These are phyloP conservation scores for Pandemis corylana DNA, from an alignment of 2,888 invertebrate species.

Conservation along the genomic window DNA sequence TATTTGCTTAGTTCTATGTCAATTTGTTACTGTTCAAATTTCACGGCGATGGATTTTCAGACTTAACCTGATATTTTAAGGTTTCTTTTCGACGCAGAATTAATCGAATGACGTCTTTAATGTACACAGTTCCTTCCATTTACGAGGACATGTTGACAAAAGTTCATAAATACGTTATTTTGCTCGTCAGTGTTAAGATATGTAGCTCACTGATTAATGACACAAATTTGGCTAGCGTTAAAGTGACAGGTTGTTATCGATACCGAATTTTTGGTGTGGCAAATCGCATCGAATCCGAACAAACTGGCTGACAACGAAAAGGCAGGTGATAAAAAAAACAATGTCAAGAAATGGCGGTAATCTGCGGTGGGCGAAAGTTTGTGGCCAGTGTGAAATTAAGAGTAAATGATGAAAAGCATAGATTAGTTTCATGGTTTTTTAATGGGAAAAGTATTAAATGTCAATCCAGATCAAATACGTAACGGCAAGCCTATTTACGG, in stretches of 20 bases:
- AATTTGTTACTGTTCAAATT: background rate
- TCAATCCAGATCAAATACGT: background rate
- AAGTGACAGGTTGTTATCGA: background rate
- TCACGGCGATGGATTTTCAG: background rate
- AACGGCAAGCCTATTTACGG: background rate
- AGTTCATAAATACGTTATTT: background rate
- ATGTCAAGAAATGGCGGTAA: conserved; percentile 34
- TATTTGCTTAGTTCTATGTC: background rate
- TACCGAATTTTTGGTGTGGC: conserved; percentile 53
- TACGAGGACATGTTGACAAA: conserved; percentile 2
- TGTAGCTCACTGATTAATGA: background rate
- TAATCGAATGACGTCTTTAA: background rate
- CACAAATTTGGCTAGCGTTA: background rate
- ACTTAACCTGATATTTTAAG: background rate
- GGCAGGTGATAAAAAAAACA: conserved; percentile 47
- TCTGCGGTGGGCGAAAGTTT: conserved; percentile 19
- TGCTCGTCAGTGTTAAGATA: too few species aligned
- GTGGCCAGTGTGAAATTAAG: conserved; percentile 20
- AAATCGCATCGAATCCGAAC: conserved; percentile 46
- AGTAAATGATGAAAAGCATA: conserved; percentile 11
- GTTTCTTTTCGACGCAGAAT: background rate
- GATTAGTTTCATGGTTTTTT: background rate
- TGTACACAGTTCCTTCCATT: background rate
- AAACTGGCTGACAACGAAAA: conserved; percentile 45
- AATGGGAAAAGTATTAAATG: background rate